Evolutionary conservation across 2,113 vertebrate species (phyloP).

Genomic region (Rhinoderma darwinii): DNA sequence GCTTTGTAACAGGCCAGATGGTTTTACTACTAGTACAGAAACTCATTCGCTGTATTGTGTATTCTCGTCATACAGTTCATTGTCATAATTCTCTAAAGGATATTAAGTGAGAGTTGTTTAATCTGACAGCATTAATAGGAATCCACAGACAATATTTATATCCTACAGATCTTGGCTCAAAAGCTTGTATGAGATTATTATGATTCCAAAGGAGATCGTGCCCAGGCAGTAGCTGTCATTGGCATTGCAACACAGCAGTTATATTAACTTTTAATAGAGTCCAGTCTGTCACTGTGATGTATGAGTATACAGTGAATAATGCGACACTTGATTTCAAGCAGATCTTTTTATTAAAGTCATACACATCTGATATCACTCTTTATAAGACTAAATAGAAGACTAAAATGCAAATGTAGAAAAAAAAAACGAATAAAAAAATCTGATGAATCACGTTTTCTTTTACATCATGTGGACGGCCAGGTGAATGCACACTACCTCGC

Average conservation of each 20-base stretch:
- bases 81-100: background rate
- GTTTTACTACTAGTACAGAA: background rate
- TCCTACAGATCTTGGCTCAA: background rate
- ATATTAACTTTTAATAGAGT: conserved; percentile 1
- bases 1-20: background rate
- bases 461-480: too few relatives aligned
- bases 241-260: background rate
- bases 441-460: too few relatives aligned
- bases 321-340: background rate
- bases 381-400: background rate
- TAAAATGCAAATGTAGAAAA: background rate
- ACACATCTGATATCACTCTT: background rate
- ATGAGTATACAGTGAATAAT: background rate
- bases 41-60: background rate
- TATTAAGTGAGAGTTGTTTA: conserved; percentile 36
- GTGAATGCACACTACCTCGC: too few relatives aligned
- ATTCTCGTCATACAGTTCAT: conserved; percentile 16
- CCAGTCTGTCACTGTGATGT: background rate
- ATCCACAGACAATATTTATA: conserved; percentile 36
- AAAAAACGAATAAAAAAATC: background rate
- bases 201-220: conserved; percentile 28
- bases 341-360: background rate
- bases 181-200: conserved; percentile 14
- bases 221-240: conserved; percentile 34
- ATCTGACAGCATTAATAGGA: conserved; percentile 36